Base-by-base conservation (phyloP, 2,888 invertebrate species). In the Neoascia interrupta region DNA sequence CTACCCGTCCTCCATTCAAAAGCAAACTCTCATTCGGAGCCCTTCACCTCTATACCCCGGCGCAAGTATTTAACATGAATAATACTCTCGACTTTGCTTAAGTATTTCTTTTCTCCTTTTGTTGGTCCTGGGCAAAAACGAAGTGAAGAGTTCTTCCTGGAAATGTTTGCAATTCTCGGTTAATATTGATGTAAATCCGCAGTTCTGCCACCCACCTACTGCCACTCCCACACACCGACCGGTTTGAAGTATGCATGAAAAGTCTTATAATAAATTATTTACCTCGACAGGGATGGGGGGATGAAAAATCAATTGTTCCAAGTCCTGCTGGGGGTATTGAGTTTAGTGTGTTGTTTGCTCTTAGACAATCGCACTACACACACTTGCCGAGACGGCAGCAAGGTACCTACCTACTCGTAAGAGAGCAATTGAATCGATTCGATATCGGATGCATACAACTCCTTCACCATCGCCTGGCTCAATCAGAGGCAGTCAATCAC, bases 101-200 rank as follows among this genome's bases (percentile, higher is more conserved):
- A n/a, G n/a, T n/a, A n/a, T n/a, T n/a, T n/a, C n/a, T n/a, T n/a
- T n/a, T n/a, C n/a, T n/a, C 45, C 60, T 47, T 31, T 69, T 70
- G 63, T 37, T 18, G 21, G 26, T 49, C 10, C 34, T 34, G 6
- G 18, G 26, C 21, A 19, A 21, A 39, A 41, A 13, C 43, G 56
- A 34, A 54, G 41, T 43, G 19, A 41, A 63, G 49, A 63, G 34
- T 60, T 53, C 47, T 64, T 61, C 63, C 31, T 63, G 63, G 43
- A 70, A 70, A 60, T 76, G 60, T 60, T 75, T 76, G 58, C 51
- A 53, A 51, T 76, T 58, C 58, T 51, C 31, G 37, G 51, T 64
- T 76, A 72, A 72, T 72, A 76, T 76, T 76, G 76, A 76, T 76
- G 76, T 72, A 72, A 76, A 76, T 72, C 76, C 60, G 11, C 15